Evolutionary conservation across 2,888 invertebrate genomes (phyloP).

Genomic region (Watsonalla cultraria): DNA sequence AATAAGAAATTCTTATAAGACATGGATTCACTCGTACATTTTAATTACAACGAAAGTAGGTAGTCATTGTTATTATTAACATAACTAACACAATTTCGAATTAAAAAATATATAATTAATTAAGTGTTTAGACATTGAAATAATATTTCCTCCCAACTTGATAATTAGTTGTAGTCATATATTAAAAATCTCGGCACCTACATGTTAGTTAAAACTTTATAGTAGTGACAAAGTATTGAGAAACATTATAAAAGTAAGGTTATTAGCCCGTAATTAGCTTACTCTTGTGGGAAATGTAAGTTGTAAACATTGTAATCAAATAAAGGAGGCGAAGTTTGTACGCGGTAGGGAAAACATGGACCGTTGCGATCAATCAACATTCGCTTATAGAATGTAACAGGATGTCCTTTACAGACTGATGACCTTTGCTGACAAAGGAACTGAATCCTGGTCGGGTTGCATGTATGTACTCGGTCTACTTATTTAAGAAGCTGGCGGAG

Average conservation of each 20-base stretch:
- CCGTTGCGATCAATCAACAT: slow-evolving; percentile 35
- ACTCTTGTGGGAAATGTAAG: neutral
- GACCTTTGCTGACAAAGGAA: slow-evolving; percentile 24
- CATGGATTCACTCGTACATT: too few relatives aligned
- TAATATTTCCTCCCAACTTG: too few relatives aligned
- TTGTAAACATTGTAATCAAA: slow-evolving; percentile 1
- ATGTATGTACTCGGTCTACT: neutral
- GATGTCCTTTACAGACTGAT: slow-evolving; percentile 20
- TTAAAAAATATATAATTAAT: too few relatives aligned
- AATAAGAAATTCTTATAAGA: too few relatives aligned
- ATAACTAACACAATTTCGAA: too few relatives aligned
- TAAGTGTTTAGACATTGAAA: too few relatives aligned
- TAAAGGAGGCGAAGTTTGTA: slow-evolving; percentile 18
- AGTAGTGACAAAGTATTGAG: neutral
- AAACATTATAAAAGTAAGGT: neutral
- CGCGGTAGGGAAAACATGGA: slow-evolving; percentile 22
- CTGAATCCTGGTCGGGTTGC: neutral
- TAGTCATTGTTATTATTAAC: too few relatives aligned
- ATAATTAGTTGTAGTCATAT: neutral
- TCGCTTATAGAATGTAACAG: slow-evolving; percentile 26
- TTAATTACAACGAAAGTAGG: too few relatives aligned
- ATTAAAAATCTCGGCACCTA: neutral
- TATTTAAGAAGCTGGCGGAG: too few relatives aligned
- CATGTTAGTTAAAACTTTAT: neutral
- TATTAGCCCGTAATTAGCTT: neutral